Conservation (phyloP, 1,140 invertebrate genomes). For the Drosophila baimaii region DNA sequence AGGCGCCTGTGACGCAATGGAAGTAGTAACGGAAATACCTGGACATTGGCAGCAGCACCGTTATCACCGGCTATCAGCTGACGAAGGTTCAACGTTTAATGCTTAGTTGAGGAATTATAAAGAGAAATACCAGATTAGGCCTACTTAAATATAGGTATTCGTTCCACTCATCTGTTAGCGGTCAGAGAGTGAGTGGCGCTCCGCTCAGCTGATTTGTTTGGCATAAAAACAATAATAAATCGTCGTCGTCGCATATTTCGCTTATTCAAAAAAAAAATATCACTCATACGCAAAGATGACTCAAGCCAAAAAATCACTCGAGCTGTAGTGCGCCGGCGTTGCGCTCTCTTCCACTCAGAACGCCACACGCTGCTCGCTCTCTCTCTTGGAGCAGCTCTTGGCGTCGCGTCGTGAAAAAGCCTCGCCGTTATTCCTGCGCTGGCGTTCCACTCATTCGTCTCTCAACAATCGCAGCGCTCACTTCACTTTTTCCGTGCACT, state of each 20-base stretch:
- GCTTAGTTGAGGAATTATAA: constrained; percentile 13
- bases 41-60: constrained; percentile 17
- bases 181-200: constrained; percentile 1
- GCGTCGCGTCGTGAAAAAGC: constrained; percentile 33
- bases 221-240: constrained; percentile 76
- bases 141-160: constrained; percentile 10
- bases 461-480: constrained; percentile 75
- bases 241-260: constrained; percentile 22
- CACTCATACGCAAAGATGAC: constrained; percentile 22
- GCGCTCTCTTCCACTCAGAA: constrained; percentile 20
- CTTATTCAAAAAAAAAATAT: constrained; percentile 1
- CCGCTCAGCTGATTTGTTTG: constrained; percentile 60
- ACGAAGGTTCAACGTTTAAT: constrained; percentile 35
- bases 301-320: constrained; percentile 28
- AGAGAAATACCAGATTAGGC: constrained; percentile 36
- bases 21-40: constrained; percentile 21
- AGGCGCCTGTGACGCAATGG: constrained; percentile 27
- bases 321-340: constrained; percentile 41
- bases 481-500: constrained; percentile 75
- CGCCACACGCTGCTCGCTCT: not conserved
- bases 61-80: constrained; percentile 55
- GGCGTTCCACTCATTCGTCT: constrained; percentile 78
- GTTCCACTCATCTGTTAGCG: constrained; percentile 15
- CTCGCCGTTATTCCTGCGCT: constrained; percentile 43
- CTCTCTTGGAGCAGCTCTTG: constrained; percentile 33